Conservation (phyloP, 1,140 invertebrate species). For the Phymastichus coffea region DNA sequence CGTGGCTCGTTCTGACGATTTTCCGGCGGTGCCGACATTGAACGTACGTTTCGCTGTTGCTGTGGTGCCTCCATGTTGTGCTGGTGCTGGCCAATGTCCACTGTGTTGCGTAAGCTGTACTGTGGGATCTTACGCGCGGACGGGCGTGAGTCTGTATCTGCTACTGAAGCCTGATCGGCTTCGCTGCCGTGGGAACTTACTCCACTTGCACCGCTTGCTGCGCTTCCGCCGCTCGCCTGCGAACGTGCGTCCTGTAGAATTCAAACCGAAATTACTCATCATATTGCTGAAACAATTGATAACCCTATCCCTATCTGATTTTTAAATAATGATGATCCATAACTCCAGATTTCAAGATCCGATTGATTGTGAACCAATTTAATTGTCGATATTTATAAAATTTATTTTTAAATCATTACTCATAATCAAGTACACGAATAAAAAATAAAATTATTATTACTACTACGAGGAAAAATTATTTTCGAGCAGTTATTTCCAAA, state of each 20-base stretch:
- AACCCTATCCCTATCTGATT: too few relatives aligned
- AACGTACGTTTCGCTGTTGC: slow-evolving; percentile 63
- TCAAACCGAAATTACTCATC: not conserved
- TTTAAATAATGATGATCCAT: too few relatives aligned
- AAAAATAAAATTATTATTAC: too few relatives aligned
- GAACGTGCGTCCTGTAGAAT: slow-evolving; percentile 39
- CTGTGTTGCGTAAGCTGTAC: slow-evolving; percentile 72
- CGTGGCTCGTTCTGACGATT: slow-evolving; percentile 39
- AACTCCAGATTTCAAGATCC: too few relatives aligned
- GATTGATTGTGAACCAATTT: too few relatives aligned
- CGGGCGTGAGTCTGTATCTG: slow-evolving; percentile 44
- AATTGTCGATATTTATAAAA: too few relatives aligned
- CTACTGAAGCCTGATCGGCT: slow-evolving; percentile 41
- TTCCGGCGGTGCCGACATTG: slow-evolving; percentile 68
- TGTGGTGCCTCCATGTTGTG: slow-evolving; percentile 60
- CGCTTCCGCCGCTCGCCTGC: slow-evolving; percentile 49
- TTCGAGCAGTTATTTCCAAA: too few relatives aligned
- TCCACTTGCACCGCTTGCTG: slow-evolving; percentile 44
- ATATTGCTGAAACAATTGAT: too few relatives aligned
- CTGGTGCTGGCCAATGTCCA: slow-evolving; percentile 68
- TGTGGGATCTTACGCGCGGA: slow-evolving; percentile 58
- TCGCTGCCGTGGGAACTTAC: slow-evolving; percentile 46
- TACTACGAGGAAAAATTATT: too few relatives aligned
- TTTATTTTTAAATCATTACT: too few relatives aligned
- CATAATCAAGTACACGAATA: too few relatives aligned